Evolutionary conservation across 37 sponge, comb jelly and placozoan species (phyloP), one percentile per base, ranked within the genome.

Genomic region (Cliona cf. orientalis): DNA sequence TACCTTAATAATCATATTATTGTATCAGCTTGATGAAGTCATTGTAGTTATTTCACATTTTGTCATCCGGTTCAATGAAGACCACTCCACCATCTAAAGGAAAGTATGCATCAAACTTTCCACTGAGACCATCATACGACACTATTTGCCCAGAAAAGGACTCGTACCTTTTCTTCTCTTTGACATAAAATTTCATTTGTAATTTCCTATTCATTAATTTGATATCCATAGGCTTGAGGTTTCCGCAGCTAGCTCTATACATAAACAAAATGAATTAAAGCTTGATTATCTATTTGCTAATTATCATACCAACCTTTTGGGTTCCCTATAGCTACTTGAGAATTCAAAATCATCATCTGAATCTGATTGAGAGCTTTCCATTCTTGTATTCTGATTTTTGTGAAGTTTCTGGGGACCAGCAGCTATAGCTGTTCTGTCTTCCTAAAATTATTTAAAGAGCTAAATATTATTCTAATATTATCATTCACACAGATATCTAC

Each of bases 141-240:
- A 44, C 31, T 32, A 72, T 42, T 42, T 42, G 21, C 26, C 70
- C 72, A 25, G 23, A 45, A 26, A 44, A 72, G 26, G 23, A 72
- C 49, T 72, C 25, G 23, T 72, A 22, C 3, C 22, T 44, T 19
- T 34, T 34, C 23, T 12, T 61, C 21, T 72, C 49, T 69, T 69
- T 29, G 6, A 43, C 46, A 43, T 42, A 6, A 43, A 72, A 72
- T 44, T 72, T 72, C 72, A 72, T 72, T 44, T 72, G 21, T 44
- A 43, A n/a, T 7, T 25, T 41, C 38, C 35, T 68, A 11, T n/a
- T n/a, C 38, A 34, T 68, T 23, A 34, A 68, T 37, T 37, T 34
- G 23, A 43, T 44, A 33, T 72, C 72, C 22, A 53, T 25, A 33
- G 46, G 46, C n/a, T 72, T 72, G 26, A n/a, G n/a, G n/a, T n/a